A percentile compares a stretch with the other conserved stretches of the same genome.
Evolutionary conservation across 2,797 vertebrate genomes (phyloP).

Genomic region (Linurgus olivaceus): DNA sequence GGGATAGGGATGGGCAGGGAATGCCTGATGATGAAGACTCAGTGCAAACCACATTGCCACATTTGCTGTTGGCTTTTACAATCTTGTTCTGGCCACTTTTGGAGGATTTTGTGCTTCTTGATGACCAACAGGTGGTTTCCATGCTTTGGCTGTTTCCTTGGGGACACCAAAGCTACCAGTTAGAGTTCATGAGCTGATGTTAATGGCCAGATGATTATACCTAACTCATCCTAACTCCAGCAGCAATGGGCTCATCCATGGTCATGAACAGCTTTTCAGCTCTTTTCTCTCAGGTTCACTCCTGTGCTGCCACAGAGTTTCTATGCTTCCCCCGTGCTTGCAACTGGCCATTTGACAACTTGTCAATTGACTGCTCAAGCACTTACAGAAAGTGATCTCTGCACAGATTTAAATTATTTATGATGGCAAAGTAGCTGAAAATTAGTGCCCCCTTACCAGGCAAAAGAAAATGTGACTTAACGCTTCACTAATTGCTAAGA

Average conservation of each 20-base stretch:
- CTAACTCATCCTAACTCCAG: neutral
- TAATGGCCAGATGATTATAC: neutral
- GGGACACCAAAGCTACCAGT: neutral
- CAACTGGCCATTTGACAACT: slow-evolving; percentile 16
- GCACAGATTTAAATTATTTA: slow-evolving; percentile 53
- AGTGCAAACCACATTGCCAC: neutral
- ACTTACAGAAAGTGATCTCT: slow-evolving; percentile 36
- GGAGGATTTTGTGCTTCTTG: neutral
- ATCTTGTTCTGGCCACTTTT: neutral
- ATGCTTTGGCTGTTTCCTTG: neutral
- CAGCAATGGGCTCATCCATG: neutral
- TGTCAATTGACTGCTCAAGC: slow-evolving; percentile 39
- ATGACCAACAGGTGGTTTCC: neutral
- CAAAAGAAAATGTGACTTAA: slow-evolving; percentile 10
- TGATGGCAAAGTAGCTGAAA: slow-evolving; percentile 48
- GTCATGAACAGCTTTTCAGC: neutral
- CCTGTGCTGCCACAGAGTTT: neutral
- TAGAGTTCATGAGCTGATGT: neutral
- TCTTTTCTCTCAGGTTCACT: neutral
- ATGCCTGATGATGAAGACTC: neutral
- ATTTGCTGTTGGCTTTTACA: neutral
- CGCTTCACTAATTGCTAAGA: slow-evolving; percentile 28
- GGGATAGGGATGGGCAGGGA: neutral
- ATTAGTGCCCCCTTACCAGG: slow-evolving; percentile 22
- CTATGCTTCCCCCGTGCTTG: neutral